Evolutionary conservation across 2,888 invertebrate genomes (phyloP).

Genomic region (Orgyia antiqua): DNA sequence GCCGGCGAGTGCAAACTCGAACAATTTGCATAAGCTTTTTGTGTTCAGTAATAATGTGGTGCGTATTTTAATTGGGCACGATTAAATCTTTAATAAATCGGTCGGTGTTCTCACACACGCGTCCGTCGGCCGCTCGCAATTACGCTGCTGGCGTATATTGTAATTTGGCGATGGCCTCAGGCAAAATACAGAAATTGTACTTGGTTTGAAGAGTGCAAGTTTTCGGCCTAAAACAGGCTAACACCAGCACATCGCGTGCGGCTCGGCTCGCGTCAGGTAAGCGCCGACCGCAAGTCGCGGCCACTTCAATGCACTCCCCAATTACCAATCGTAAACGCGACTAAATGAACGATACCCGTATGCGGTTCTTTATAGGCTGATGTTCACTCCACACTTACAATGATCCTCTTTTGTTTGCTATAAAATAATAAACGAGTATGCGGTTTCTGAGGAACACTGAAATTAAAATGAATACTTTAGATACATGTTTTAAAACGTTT

Average conservation of each 20-base stretch:
- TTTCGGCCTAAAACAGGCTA: slow-evolving; percentile 29
- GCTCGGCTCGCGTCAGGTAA: slow-evolving; percentile 31
- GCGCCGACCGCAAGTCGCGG: slow-evolving; percentile 44
- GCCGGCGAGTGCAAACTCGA: slow-evolving; percentile 26
- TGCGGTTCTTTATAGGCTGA: slow-evolving; percentile 18
- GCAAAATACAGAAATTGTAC: slow-evolving; percentile 60
- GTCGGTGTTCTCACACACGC: slow-evolving; percentile 66
- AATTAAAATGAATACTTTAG: too few relatives aligned
- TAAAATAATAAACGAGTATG: slow-evolving; percentile 4
- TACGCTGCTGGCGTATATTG: slow-evolving; percentile 59
- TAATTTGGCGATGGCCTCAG: slow-evolving; percentile 63
- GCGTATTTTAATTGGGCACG: slow-evolving; percentile 69
- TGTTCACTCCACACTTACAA: slow-evolving; percentile 20
- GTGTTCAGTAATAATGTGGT: slow-evolving; percentile 57
- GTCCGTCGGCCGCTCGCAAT: slow-evolving; percentile 52
- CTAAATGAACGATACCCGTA: slow-evolving; percentile 48
- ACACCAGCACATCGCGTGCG: slow-evolving; percentile 50
- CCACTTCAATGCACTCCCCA: slow-evolving; percentile 59
- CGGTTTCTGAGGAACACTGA: not conserved
- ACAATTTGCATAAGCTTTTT: slow-evolving; percentile 61
- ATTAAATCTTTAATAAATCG: slow-evolving; percentile 76
- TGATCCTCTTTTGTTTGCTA: slow-evolving; percentile 15
- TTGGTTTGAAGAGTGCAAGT: slow-evolving; percentile 48
- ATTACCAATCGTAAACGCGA: slow-evolving; percentile 71
- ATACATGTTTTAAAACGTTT: not conserved